Base-by-base conservation (phyloP, 2,888 invertebrate species). In the Himalopsyche japonica region DNA sequence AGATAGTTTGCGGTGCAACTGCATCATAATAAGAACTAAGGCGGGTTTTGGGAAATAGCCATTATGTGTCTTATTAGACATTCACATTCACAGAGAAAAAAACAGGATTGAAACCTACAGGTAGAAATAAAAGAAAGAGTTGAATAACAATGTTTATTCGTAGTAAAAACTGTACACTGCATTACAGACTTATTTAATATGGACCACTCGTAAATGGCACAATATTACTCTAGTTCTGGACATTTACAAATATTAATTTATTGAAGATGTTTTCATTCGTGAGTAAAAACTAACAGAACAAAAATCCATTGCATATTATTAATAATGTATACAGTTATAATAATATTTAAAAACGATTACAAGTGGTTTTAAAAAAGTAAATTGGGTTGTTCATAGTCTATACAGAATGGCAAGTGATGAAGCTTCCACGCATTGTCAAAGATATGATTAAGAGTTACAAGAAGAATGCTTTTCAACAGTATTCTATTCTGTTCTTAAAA, bases 141-240 rank as follows among this genome's bases (percentile, higher is more conserved):
- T 85, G 84, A 85, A 87, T 86, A 87, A 87, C 87, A 87, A 87
- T 86, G 81, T 87, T 87, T 87, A 87, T 87, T 87, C 82, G 84
- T 86, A 83, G 92, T 92, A 92, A 92, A 92, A 92, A 92, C 92
- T 92, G 92, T 92, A 92, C 92, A 92, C 92, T 91, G 92, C 91
- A 91, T 92, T 92, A 92, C 91, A 92, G 92, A 92, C 92, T 92
- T 92, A 92, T 90, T 91, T 91, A 91, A 92, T 89, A 92, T 92
- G 92, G 92, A 92, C 92, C 91, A 86, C 90, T 91, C 90, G 89
- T 91, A 92, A 85, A 87, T 92, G 92, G 92, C 92, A 92, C 92
- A 87, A 87, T 83, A 84, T 84, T 86, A 85, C 83, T 85, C 85
- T 85, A 87, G 84, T 85, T 82, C 86, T 84, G 84, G 85, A 85